These are phyloP conservation scores for Myathropa florea DNA, from an alignment of 2,888 invertebrate genomes.

Conservation along the genomic window DNA sequence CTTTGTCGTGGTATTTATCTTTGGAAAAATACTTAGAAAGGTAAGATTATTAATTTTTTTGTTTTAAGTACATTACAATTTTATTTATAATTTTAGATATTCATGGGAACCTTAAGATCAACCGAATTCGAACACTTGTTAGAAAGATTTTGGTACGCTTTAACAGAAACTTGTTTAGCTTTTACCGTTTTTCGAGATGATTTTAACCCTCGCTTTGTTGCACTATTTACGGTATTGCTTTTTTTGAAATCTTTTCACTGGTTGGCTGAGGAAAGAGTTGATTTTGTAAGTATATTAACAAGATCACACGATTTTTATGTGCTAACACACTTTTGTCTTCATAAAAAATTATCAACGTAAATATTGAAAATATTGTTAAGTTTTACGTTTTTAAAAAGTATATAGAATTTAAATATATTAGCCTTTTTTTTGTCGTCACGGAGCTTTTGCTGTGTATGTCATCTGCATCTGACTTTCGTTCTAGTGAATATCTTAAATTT, in stretches of 20 bases:
- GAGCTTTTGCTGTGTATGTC: too few species aligned
- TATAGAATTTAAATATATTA: too few species aligned
- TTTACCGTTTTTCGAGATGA: conserved; percentile 99
- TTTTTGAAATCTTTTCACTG: conserved; percentile 99
- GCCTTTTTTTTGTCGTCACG: too few species aligned
- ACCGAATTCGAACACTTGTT: conserved; percentile 99
- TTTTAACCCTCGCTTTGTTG: conserved; percentile 98
- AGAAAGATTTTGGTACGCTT: conserved; percentile 99
- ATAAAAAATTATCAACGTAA: too few species aligned
- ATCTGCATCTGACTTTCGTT: too few species aligned
- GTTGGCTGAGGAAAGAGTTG: conserved; percentile 99
- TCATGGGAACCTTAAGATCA: conserved; percentile 96
- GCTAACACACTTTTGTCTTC: too few species aligned
- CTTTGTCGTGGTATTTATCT: conserved; percentile 94
- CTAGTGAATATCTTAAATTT: too few species aligned
- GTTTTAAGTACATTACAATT: not conserved
- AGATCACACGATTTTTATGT: too few species aligned
- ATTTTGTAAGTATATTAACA: conserved; percentile 90
- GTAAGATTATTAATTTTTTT: conserved; percentile 78
- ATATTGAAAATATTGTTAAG: too few species aligned
- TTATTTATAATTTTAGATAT: conserved; percentile 81
- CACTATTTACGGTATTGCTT: conserved; percentile 95
- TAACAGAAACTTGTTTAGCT: conserved; percentile 99
- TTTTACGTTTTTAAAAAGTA: too few species aligned
- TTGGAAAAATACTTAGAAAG: conserved; percentile 95